Base-by-base conservation (phyloP, 1,140 invertebrate species). In the Theocolax elegans region DNA sequence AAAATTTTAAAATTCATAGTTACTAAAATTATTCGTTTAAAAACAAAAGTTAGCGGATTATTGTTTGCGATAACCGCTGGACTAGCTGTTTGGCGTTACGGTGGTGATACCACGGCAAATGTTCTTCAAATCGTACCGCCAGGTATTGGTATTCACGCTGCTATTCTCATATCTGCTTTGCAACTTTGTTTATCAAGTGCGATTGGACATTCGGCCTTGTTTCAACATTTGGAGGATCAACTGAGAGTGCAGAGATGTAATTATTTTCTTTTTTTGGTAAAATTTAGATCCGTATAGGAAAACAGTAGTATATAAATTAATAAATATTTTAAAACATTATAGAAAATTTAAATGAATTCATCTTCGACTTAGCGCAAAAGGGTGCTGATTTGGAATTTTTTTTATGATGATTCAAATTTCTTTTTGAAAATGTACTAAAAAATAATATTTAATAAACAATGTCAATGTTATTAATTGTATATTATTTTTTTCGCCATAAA, bases 171-270 rank as follows among this genome's bases (percentile, higher is more conserved):
- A 19, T 89, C 93, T 15, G 91, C 92, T 0, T 67, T 94, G 15
- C 92, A 94, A 77, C 84, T 94, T 1, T 92, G 91, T 75, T 85
- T 94, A 23, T 93, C 92, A 2, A 92, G 90, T 67, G 92, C 90
- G 0, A 89, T 94, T 8, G 90, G 92, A 21, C 91, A 90, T 73
- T 91, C 90, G 0, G 91, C 92, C 0, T 85, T 94, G 4, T 94
- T 94, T 79, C 90, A 93, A 76, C 89, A 94, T 76, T 79, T 92
- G 17, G 91, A 92, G 74, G 89, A 91, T 74, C 87, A 84, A 70
- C 82, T 91, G 27, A 83, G 80, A 15, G 83, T 92, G 72, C 83
- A 88, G 1, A 87, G 87, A 84, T 83, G 90, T 91, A 78, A 79
- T 79, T 71, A 48, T 9, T 7, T 23, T 13, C 15, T 44, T 44